Percentiles rank a stretch among this genome's conserved stretches.
These are phyloP conservation scores for Mormyrops boulengeri DNA, from an alignment of 2,797 vertebrate genomes.

Conservation along the genomic window DNA sequence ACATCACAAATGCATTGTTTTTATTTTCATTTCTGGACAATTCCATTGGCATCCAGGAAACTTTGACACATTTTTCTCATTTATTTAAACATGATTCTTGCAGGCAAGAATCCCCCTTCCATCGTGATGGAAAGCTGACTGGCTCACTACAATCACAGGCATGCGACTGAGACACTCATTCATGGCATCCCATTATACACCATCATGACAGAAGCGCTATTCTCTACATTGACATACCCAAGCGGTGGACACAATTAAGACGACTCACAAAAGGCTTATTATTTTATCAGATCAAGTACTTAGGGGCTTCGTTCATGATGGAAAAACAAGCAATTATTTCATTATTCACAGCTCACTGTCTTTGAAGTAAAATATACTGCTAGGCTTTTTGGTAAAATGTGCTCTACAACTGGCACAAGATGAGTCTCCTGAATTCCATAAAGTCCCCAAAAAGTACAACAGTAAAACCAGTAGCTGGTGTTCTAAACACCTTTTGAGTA, in stretches of 20 bases:
- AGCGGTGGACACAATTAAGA: conserved; percentile 1
- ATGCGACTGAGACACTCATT: neutral
- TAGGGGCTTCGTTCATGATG: neutral
- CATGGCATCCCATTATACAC: neutral
- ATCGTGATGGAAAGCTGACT: neutral
- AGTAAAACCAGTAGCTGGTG: conserved; percentile 2
- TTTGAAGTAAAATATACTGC: neutral
- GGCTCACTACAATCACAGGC: neutral
- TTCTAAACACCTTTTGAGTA: neutral
- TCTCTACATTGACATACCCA: neutral
- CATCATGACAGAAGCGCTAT: neutral
- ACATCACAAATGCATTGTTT: neutral
- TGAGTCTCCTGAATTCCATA: neutral
- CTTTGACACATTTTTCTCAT: neutral
- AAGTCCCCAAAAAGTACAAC: neutral
- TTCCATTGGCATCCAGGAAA: neutral
- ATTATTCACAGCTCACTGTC: neutral
- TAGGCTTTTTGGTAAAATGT: neutral
- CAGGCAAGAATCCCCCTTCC: neutral
- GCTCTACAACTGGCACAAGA: neutral
- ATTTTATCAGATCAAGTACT: neutral
- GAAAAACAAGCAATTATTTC: neutral
- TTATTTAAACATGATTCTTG: neutral
- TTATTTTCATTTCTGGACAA: neutral
- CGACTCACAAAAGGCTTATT: neutral